Conservation (phyloP, 2,113 vertebrate species). For the sheep (Ovis aries) region ARS-UI_Ramb_v3.0 NC_056056.1:44408001-44408500, state of each 20-base stretch:
- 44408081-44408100: neutral
- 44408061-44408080: neutral
- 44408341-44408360: neutral
- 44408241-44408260: neutral
- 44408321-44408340: neutral
- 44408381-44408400: neutral
- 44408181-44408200: neutral
- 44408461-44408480: neutral
- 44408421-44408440: neutral
- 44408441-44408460: neutral
- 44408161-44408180: neutral
- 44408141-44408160: neutral
- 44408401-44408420: neutral
- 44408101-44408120: neutral
- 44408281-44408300: neutral
- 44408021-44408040: neutral
- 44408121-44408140: neutral
- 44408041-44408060: neutral
- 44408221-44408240: neutral
- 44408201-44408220: neutral
- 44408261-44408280: neutral
- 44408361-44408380: slow-evolving; percentile 7
- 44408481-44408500: neutral
- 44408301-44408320: neutral
- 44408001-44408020: neutral